Evolutionary conservation across 2,797 vertebrate genomes (phyloP).

Genomic region (Eulemur albifrons): DNA sequence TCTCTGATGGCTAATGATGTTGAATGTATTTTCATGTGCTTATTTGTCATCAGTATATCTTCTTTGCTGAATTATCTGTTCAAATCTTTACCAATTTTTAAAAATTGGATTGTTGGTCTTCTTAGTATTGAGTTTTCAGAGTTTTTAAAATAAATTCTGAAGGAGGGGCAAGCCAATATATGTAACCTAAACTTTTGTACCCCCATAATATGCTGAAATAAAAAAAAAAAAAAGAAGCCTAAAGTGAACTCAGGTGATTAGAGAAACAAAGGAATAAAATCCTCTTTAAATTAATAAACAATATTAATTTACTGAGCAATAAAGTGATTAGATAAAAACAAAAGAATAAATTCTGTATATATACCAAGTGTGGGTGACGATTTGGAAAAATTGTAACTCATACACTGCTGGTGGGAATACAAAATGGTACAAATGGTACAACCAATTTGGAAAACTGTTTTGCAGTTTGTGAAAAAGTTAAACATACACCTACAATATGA

Average conservation of each 20-base stretch:
- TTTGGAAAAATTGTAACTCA: background rate
- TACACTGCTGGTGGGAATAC: background rate
- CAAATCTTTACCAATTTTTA: background rate
- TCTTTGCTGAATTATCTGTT: background rate
- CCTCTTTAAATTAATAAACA: background rate
- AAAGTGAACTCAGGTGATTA: background rate
- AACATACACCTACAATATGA: background rate
- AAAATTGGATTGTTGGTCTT: background rate
- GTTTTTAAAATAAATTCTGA: conserved; percentile 28
- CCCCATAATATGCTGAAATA: too few species aligned
- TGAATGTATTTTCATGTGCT: background rate
- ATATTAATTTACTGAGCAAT: background rate
- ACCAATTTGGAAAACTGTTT: background rate
- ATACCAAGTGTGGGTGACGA: background rate
- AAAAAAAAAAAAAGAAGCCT: background rate
- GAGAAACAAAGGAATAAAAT: background rate
- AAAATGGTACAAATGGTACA: background rate
- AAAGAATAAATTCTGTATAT: background rate
- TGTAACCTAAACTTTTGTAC: too few species aligned
- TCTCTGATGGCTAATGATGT: background rate
- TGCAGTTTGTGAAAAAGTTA: background rate
- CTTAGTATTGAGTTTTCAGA: background rate
- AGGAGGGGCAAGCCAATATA: too few species aligned
- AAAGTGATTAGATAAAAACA: background rate
- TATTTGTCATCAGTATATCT: background rate